Evolutionary conservation across 2,797 vertebrate species (phyloP), one percentile per base, ranked within the genome.

Genomic region (Parotocinclus haroldoi): DNA sequence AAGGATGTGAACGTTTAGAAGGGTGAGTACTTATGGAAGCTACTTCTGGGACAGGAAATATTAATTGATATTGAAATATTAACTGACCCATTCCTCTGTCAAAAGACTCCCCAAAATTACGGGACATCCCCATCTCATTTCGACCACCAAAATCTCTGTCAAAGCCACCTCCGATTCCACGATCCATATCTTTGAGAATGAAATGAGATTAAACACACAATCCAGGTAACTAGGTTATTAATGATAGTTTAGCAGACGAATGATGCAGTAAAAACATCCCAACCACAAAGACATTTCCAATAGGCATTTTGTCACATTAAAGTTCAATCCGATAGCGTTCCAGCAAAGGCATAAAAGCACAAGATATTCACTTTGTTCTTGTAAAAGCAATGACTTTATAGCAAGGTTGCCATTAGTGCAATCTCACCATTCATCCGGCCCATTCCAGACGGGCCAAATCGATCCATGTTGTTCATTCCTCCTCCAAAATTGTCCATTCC

Each of bases 401-500:
- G n/a, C n/a, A n/a, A n/a, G n/a, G n/a, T n/a, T n/a, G n/a, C n/a
- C n/a, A n/a, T n/a, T n/a, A n/a, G n/a, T n/a, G n/a, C n/a, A n/a
- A n/a, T n/a, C n/a, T 90, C 84, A 96, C 96, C 94, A 0, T 93
- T 96, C 90, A 96, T 95, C 76, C 94, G 88, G 74, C 94, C 93
- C 90, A 98, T 96, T 42, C 95, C 96, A 1, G 93, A 93, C 4
- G 90, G 89, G 5, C 94, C 93, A 73, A 95, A 98, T 56, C 95
- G 93, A 40, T 90, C 89, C 71, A 96, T 90, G 86, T 93, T 95
- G 66, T 95, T 95, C 91, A 96, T 89, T 14, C 89, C 91, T 10
- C 81, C 89, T 63, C 92, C 93, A 77, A 94, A 96, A 69, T 94
- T 96, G 58, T 98, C 96, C 92, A 98, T 95, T 77, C 94, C 95